Evolutionary conservation across 2,888 invertebrate genomes (phyloP).

Genomic region (Leptopilina syphax): DNA sequence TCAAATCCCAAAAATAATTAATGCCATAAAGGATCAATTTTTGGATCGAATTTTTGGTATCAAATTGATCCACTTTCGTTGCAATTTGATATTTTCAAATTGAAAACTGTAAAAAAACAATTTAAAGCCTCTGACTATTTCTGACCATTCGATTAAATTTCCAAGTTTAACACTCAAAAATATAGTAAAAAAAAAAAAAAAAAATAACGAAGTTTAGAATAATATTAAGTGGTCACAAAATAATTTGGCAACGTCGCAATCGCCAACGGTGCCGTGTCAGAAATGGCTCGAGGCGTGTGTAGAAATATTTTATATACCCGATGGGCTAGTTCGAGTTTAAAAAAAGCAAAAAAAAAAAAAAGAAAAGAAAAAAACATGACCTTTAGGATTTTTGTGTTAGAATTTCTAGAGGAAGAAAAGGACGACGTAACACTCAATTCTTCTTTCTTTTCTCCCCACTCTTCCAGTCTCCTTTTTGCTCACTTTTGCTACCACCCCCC

Average conservation of each 20-base stretch:
- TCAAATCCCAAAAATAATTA: too few species aligned
- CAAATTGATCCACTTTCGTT: too few species aligned
- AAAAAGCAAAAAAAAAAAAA: slow-evolving; percentile 57
- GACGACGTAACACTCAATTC: slow-evolving; percentile 55
- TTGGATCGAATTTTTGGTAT: too few species aligned
- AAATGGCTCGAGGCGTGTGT: slow-evolving; percentile 57
- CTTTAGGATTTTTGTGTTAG: slow-evolving; percentile 63
- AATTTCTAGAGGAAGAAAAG: slow-evolving; percentile 63
- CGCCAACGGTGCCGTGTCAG: slow-evolving; percentile 62
- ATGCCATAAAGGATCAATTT: too few species aligned
- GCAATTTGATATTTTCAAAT: too few species aligned
- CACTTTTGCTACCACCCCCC: slow-evolving; percentile 48
- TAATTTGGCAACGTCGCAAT: slow-evolving; percentile 75
- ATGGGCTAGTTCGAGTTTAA: slow-evolving; percentile 58
- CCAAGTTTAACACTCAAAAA: slow-evolving; percentile 43
- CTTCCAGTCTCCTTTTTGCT: slow-evolving; percentile 44
- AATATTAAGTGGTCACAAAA: slow-evolving; percentile 67
- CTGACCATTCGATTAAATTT: too few species aligned
- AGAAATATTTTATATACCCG: slow-evolving; percentile 65
- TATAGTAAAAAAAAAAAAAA: slow-evolving; percentile 56
- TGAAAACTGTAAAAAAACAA: too few species aligned
- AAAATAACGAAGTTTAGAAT: slow-evolving; percentile 28
- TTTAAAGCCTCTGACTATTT: too few species aligned
- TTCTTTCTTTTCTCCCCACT: slow-evolving; percentile 54
- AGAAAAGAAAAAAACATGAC: slow-evolving; percentile 54